A percentile compares a stretch with the other conserved stretches of the same genome.
Conservation (phyloP, 1,140 invertebrate species). For the Cyclina sinensis region DNA sequence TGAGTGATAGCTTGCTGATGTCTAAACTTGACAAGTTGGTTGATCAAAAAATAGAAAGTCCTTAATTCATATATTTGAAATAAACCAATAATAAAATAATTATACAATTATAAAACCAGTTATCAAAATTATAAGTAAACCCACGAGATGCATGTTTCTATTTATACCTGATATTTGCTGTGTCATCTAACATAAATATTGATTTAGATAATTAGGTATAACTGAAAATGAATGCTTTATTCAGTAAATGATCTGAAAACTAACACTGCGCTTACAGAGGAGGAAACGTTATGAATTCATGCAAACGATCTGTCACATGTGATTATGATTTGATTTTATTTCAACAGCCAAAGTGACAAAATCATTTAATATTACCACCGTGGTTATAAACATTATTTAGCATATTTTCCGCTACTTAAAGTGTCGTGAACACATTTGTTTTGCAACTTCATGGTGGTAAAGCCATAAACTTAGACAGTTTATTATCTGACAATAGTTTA, state of each 20-base stretch:
- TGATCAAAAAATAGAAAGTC: too few species aligned
- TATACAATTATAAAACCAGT: too few species aligned
- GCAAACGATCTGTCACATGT: not conserved
- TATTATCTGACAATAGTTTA: slow-evolving; percentile 45
- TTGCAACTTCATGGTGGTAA: slow-evolving; percentile 58
- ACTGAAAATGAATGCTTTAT: not conserved
- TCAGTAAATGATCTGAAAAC: not conserved
- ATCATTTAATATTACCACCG: slow-evolving; percentile 37
- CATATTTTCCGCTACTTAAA: slow-evolving; percentile 48
- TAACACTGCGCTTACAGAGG: not conserved
- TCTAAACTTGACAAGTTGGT: too few species aligned
- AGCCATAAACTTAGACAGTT: slow-evolving; percentile 44
- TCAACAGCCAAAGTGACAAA: slow-evolving; percentile 45
- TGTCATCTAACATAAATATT: too few species aligned
- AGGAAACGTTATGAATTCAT: slow-evolving; percentile 20
- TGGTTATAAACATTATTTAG: slow-evolving; percentile 17
- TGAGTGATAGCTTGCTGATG: too few species aligned
- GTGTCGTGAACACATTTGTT: slow-evolving; percentile 34
- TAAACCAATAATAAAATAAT: too few species aligned
- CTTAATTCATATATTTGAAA: too few species aligned
- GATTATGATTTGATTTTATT: slow-evolving; percentile 36
- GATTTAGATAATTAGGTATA: not conserved
- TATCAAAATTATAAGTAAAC: too few species aligned
- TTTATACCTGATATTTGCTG: too few species aligned
- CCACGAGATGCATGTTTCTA: too few species aligned